Conservation (phyloP, 2,888 invertebrate species). For the Morinoia aosen region DNA sequence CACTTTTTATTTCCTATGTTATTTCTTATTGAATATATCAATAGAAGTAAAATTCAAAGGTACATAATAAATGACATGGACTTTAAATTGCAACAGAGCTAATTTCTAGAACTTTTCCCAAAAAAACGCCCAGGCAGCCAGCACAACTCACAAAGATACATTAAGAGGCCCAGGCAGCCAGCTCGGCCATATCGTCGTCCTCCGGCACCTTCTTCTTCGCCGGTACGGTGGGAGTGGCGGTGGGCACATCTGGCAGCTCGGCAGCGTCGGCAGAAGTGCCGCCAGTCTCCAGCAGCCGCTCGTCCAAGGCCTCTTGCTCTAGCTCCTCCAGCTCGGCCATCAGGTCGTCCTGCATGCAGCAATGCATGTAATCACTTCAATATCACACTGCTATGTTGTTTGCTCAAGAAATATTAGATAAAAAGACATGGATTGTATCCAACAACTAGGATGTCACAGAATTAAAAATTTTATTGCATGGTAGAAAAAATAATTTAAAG, state of each 20-base stretch:
- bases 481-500: too few species aligned
- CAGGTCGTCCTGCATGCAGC: conserved; percentile 79
- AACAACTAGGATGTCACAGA: neutral
- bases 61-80: too few species aligned
- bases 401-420: neutral
- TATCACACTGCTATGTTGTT: conserved; percentile 17
- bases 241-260: conserved; percentile 74
- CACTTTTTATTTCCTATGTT: too few species aligned
- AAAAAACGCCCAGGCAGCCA: neutral
- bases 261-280: conserved; percentile 75
- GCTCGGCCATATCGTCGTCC: conserved; percentile 83
- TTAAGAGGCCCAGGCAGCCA: conserved; percentile 83
- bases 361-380: conserved; percentile 25
- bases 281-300: conserved; percentile 84
- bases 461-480: neutral
- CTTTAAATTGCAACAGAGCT: too few species aligned
- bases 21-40: too few species aligned
- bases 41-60: too few species aligned
- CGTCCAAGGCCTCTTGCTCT: conserved; percentile 91
- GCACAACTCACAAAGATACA: conserved; percentile 42
- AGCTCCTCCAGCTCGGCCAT: conserved; percentile 89
- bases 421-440: neutral
- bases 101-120: neutral
- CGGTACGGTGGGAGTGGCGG: conserved; percentile 73
- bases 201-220: conserved; percentile 73